Conservation (phyloP, 2,888 invertebrate genomes). For the Nephrotoma flavescens region DNA sequence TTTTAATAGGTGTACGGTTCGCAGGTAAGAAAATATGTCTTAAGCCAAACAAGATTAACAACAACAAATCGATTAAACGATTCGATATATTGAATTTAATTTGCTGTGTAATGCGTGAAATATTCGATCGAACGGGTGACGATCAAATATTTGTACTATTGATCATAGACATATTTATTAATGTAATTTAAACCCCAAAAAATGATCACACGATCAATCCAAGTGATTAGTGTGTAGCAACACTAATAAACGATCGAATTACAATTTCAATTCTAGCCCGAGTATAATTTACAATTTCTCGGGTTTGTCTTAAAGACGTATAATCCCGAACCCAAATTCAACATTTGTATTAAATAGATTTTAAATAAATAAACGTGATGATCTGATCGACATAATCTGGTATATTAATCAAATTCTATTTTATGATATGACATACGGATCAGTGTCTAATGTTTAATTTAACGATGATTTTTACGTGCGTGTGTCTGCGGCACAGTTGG, state of each 20-base stretch:
- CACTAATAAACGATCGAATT: not conserved
- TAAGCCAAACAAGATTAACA: not conserved
- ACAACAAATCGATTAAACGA: not conserved
- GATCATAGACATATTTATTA: not conserved
- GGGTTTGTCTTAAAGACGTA: not conserved
- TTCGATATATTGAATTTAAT: not conserved
- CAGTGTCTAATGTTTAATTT: not conserved
- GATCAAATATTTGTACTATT: not conserved
- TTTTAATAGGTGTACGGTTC: not conserved
- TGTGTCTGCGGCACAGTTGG: not conserved
- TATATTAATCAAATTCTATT: not conserved
- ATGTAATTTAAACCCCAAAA: not conserved
- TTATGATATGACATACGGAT: not conserved
- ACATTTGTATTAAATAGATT: not conserved
- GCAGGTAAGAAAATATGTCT: not conserved
- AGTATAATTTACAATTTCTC: not conserved
- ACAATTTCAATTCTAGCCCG: not conserved
- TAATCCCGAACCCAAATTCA: not conserved
- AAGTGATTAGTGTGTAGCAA: not conserved
- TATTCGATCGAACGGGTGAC: not conserved
- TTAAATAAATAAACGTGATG: not conserved
- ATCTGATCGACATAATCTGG: not conserved
- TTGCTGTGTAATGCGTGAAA: not conserved
- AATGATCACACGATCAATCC: not conserved
- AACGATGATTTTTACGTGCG: not conserved